Conservation (phyloP, 2,797 vertebrate genomes). For the Urophycis tenuis region DNA sequence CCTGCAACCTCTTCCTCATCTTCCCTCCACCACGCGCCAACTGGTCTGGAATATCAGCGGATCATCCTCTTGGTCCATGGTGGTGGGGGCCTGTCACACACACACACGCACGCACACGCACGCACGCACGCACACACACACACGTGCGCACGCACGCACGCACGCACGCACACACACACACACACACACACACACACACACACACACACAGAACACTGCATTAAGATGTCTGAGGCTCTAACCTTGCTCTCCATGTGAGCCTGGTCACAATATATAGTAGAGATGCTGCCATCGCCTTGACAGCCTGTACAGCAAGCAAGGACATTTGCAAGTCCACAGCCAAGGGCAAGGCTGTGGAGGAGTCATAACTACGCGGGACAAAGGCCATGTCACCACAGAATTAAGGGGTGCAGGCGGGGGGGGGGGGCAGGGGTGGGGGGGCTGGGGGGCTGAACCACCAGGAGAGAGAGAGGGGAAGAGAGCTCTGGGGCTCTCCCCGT, state of each 20-base stretch:
- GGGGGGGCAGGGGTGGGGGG: conserved; percentile 21
- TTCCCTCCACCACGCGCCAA: conserved; percentile 62
- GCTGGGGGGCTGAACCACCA: not conserved
- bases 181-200: not conserved
- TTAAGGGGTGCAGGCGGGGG: conserved; percentile 35
- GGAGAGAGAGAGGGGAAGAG: conserved; percentile 4
- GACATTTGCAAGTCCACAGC: conserved; percentile 38
- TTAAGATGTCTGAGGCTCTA: conserved; percentile 33
- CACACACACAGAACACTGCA: conserved; percentile 40
- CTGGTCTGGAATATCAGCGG: conserved; percentile 81
- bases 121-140: not conserved
- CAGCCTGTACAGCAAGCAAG: conserved; percentile 38
- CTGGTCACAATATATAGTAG: conserved; percentile 32
- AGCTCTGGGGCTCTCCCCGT: conserved; percentile 24
- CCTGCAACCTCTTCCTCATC: conserved; percentile 68
- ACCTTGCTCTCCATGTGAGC: conserved; percentile 21
- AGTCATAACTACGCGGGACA: conserved; percentile 39
- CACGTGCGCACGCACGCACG: not conserved
- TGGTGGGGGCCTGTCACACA: conserved; percentile 53
- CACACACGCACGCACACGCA: not conserved
- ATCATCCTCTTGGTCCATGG: conserved; percentile 87
- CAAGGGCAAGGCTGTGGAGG: conserved; percentile 45
- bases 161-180: conserved; percentile 31
- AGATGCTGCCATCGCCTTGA: conserved; percentile 38
- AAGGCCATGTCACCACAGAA: conserved; percentile 36